These are phyloP conservation scores for Xiphias gladius DNA, from an alignment of 2,113 vertebrate genomes.

Conservation along the genomic window DNA sequence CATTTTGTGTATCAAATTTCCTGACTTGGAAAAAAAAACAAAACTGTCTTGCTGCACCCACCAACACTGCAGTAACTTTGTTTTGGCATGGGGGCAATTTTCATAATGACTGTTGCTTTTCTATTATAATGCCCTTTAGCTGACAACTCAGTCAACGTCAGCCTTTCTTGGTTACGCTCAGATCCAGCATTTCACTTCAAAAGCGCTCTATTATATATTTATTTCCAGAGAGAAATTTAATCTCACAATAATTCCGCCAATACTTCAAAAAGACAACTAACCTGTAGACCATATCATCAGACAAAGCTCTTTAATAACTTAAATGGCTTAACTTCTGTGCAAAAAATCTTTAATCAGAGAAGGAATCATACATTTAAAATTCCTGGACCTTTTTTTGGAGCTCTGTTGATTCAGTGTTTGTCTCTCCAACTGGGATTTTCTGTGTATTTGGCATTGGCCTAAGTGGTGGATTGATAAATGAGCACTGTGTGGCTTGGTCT, in stretches of 20 bases:
- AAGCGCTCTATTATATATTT: background rate
- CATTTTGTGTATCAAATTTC: conserved; percentile 56
- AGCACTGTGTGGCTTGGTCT: conserved; percentile 12
- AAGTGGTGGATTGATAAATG: conserved; percentile 62
- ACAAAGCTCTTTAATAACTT: background rate
- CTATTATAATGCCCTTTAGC: background rate
- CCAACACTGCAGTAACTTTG: background rate
- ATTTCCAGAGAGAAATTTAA: background rate
- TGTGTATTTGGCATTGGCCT: conserved; percentile 20
- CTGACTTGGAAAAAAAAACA: conserved; percentile 15
- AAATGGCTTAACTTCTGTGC: background rate
- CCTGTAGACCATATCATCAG: background rate
- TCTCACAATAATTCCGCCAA: background rate
- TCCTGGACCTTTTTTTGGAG: background rate
- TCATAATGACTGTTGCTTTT: background rate
- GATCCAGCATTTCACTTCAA: background rate
- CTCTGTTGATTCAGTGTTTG: background rate
- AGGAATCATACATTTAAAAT: background rate
- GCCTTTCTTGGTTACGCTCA: background rate
- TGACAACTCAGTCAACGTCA: too few relatives aligned
- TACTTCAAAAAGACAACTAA: background rate
- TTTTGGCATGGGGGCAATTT: conserved; percentile 7
- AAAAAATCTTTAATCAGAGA: background rate
- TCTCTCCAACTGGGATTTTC: conserved; percentile 3
- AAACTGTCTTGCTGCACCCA: background rate